Conservation (phyloP, 1,140 invertebrate genomes). For the Linepithema humile region DNA sequence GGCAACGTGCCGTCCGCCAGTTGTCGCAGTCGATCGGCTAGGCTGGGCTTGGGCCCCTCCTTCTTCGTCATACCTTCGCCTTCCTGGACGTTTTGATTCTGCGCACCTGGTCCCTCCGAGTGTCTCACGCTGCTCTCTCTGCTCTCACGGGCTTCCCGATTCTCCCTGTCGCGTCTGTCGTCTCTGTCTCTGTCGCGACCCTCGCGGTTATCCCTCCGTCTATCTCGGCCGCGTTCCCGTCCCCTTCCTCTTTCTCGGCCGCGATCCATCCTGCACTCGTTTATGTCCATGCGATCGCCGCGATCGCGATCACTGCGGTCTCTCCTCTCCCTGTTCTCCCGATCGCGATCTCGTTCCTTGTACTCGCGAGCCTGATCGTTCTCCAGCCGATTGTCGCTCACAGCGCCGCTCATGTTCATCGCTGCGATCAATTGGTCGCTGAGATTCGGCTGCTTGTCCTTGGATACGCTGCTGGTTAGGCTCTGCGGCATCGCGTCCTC, state of each 20-base stretch:
- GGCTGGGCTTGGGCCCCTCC: constrained; percentile 78
- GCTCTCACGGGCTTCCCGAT: constrained; percentile 61
- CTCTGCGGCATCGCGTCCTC: constrained; percentile 85
- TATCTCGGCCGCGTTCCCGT: constrained; percentile 79
- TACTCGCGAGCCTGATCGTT: constrained; percentile 70
- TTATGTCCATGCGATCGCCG: constrained; percentile 64
- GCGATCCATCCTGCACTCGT: constrained; percentile 73
- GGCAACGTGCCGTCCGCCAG: constrained; percentile 82
- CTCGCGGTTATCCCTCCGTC: constrained; percentile 79
- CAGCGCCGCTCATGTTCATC: constrained; percentile 78
- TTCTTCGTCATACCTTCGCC: constrained; percentile 73
- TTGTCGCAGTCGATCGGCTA: constrained; percentile 82
- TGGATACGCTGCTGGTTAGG: constrained; percentile 59
- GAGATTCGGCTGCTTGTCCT: constrained; percentile 75
- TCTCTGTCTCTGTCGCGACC: constrained; percentile 80
- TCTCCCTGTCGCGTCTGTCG: constrained; percentile 73
- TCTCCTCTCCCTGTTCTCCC: constrained; percentile 77
- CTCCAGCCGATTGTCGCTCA: constrained; percentile 72
- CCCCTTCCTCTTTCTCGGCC: constrained; percentile 76
- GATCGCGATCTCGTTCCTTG: constrained; percentile 77
- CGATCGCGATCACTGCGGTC: constrained; percentile 72
- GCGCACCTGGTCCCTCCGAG: constrained; percentile 64
- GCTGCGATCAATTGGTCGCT: constrained; percentile 80
- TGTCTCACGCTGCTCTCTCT: constrained; percentile 67
- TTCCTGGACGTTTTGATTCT: constrained; percentile 68